Evolutionary conservation across 2,113 vertebrate genomes (phyloP).

Genomic region (Gila orcuttii): DNA sequence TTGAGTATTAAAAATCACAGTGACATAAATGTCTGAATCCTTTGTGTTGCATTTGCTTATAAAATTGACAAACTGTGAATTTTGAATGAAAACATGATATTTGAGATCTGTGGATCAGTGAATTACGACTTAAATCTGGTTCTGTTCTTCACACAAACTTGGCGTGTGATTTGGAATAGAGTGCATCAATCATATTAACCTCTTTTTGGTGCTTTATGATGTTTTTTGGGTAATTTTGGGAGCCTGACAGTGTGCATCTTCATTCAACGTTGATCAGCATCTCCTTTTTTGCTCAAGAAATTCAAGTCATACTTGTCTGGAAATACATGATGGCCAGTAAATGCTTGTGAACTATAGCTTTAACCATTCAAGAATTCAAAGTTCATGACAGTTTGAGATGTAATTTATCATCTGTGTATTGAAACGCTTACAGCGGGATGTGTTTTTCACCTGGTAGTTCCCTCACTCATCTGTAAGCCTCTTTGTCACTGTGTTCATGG

Average conservation of each 20-base stretch:
- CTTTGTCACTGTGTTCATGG: neutral
- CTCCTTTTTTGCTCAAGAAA: no score
- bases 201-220: neutral
- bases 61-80: neutral
- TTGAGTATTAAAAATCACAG: neutral
- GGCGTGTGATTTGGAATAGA: neutral
- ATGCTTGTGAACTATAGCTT: neutral
- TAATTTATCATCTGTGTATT: neutral
- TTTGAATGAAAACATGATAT: neutral
- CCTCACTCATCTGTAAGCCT: neutral
- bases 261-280: no score
- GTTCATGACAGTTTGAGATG: neutral
- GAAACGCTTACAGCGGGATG: neutral
- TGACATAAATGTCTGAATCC: neutral
- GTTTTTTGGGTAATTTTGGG: neutral
- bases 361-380: neutral
- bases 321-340: neutral
- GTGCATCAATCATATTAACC: neutral
- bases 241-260: neutral
- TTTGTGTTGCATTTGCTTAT: neutral
- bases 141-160: neutral
- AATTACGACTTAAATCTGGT: neutral
- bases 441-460: constrained; percentile 3
- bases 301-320: neutral
- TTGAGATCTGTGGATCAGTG: neutral